A percentile compares a stretch with the other conserved stretches of the same genome.
Conservation (phyloP, 92 coral and sea anemone species). For the Parazoanthus swiftii region DNA sequence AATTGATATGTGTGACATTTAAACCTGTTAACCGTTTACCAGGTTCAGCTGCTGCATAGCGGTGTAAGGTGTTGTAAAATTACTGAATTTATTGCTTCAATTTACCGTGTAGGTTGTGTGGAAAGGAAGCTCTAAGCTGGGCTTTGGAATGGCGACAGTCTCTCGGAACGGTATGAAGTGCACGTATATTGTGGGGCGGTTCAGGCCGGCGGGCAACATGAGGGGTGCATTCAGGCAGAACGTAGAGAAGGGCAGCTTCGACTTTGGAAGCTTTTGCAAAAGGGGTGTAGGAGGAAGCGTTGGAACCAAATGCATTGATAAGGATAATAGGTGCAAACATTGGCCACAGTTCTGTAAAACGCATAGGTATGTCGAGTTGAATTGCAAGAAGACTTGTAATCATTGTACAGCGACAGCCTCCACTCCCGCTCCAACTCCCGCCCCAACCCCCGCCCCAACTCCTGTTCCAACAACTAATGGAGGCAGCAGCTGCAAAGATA, state of each 20-base stretch:
- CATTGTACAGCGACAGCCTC: not conserved
- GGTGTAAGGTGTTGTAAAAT: not conserved
- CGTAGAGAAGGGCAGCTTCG: constrained; percentile 69
- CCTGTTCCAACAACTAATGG: constrained; percentile 10
- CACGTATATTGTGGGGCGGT: constrained; percentile 80
- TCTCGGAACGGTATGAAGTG: constrained; percentile 66
- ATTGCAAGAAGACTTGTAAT: constrained; percentile 25
- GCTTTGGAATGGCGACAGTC: constrained; percentile 15
- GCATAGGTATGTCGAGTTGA: not conserved
- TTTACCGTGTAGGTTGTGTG: not conserved
- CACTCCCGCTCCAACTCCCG: not conserved
- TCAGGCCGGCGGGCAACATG: constrained; percentile 73
- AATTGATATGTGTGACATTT: too few species aligned
- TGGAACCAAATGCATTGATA: constrained; percentile 18
- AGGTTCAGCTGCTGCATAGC: not conserved
- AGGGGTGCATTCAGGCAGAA: constrained; percentile 55
- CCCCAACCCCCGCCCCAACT: not conserved
- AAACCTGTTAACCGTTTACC: not conserved
- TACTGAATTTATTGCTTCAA: not conserved
- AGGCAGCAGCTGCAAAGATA: constrained; percentile 6
- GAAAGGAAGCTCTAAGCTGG: not conserved
- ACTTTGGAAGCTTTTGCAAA: constrained; percentile 10
- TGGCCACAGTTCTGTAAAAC: constrained; percentile 12
- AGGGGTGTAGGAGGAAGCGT: constrained; percentile 27
- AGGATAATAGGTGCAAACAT: not conserved